These are phyloP conservation scores for Trogon melanurus DNA, from an alignment of 2,113 vertebrate species.

Conservation along the genomic window DNA sequence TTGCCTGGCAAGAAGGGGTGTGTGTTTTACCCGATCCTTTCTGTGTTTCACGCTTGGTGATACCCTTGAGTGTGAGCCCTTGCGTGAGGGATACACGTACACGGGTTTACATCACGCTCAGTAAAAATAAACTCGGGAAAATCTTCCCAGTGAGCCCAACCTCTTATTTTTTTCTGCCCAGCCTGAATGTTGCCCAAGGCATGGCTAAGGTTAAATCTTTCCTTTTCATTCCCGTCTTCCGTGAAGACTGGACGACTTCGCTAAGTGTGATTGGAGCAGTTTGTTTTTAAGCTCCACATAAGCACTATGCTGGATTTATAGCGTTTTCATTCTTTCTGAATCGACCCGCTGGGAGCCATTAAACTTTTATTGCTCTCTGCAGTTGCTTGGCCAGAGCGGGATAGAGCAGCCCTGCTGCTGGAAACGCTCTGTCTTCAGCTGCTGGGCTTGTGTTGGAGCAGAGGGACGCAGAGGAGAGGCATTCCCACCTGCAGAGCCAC, in stretches of 20 bases:
- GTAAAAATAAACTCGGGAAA: not conserved
- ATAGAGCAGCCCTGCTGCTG: constrained; percentile 59
- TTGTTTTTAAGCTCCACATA: constrained; percentile 85
- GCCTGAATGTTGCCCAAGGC: constrained; percentile 39
- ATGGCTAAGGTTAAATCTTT: constrained; percentile 65
- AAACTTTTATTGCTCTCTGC: constrained; percentile 83
- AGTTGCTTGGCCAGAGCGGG: constrained; percentile 77
- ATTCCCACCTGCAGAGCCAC: not conserved
- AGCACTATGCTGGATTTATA: constrained; percentile 81
- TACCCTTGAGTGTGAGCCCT: not conserved
- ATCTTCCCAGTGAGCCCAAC: not conserved
- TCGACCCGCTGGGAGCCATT: constrained; percentile 84
- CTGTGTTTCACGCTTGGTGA: not conserved
- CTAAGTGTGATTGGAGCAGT: constrained; percentile 83
- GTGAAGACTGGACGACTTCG: constrained; percentile 69
- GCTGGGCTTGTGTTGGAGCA: not conserved
- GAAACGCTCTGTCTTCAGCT: constrained; percentile 54
- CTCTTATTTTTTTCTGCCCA: not conserved
- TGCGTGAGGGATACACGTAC: not conserved
- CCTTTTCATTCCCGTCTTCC: constrained; percentile 48
- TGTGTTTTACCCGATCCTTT: not conserved
- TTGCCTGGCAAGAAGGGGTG: not conserved
- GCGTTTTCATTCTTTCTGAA: constrained; percentile 79
- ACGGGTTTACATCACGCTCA: not conserved
- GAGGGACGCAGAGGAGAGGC: not conserved